A percentile compares a stretch with the other conserved stretches of the same genome.
phyloP scores from a whole-genome alignment of 2,888 invertebrate genomes.

The Melinaea marsaeus region DNA sequence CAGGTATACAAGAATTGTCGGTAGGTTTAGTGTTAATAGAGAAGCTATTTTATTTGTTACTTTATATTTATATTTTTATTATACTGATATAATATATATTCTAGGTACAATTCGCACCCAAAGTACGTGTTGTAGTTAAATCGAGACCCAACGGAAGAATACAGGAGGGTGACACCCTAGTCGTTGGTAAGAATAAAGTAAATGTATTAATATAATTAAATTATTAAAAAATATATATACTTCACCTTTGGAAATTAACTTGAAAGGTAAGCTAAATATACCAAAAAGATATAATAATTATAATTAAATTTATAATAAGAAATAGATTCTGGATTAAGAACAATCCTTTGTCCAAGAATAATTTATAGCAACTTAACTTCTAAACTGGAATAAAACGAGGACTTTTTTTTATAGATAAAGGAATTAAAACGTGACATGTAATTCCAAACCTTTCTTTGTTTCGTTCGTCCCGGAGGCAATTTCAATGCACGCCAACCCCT shows the following conservation, averaged over 20 bases:
- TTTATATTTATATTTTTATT: background rate
- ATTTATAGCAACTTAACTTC: too few species aligned
- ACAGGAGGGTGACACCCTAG: slow-evolving; percentile 59
- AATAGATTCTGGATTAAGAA: too few species aligned
- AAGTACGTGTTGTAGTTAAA: slow-evolving; percentile 83
- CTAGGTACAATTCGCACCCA: slow-evolving; percentile 93
- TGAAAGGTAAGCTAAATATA: too few species aligned
- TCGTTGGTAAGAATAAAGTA: slow-evolving; percentile 49
- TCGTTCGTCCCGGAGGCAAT: slow-evolving; percentile 3
- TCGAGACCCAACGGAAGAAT: slow-evolving; percentile 52
- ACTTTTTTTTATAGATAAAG: background rate
- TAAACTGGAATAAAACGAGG: too few species aligned
- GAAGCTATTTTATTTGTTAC: background rate
- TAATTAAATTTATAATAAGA: too few species aligned
- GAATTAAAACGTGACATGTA: slow-evolving; percentile 1
- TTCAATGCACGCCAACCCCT: background rate
- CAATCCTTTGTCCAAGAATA: too few species aligned
- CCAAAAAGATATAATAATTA: too few species aligned
- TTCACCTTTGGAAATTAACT: too few species aligned
- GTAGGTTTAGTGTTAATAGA: too few species aligned
- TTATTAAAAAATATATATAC: too few species aligned
- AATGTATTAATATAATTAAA: background rate
- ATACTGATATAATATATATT: background rate
- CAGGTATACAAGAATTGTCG: too few species aligned
- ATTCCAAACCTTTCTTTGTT: background rate